Evolutionary conservation across 2,797 vertebrate genomes (phyloP).

Genomic region (Notoglanidium macrostoma): DNA sequence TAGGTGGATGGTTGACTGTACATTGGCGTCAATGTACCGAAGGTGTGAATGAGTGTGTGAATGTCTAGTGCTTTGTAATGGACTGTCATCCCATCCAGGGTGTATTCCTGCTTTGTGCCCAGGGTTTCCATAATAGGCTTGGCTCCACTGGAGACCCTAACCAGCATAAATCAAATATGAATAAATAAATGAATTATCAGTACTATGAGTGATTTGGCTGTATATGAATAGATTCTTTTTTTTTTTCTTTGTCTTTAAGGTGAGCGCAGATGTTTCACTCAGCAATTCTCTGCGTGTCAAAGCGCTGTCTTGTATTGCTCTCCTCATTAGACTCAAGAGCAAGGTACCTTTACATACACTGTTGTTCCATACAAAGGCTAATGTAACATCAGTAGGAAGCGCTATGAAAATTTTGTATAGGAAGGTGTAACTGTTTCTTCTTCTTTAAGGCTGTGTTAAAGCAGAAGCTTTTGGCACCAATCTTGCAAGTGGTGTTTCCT

Average conservation of each 20-base stretch:
- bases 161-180: neutral
- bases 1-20: neutral
- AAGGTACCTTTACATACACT: slow-evolving; percentile 72
- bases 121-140: neutral
- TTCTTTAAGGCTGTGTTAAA: slow-evolving; percentile 80
- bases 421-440: neutral
- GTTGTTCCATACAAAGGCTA: neutral
- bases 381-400: neutral
- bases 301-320: slow-evolving; percentile 80
- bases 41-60: neutral
- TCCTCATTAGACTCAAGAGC: slow-evolving; percentile 86
- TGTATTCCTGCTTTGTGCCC: neutral
- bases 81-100: neutral
- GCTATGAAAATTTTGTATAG: neutral
- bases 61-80: neutral
- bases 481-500: slow-evolving; percentile 83
- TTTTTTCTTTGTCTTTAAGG: slow-evolving; percentile 65
- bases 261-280: slow-evolving; percentile 76
- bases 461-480: slow-evolving; percentile 81
- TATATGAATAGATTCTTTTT: neutral
- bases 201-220: neutral
- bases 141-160: neutral
- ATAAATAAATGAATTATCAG: neutral
- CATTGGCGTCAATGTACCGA: neutral
- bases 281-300: slow-evolving; percentile 81